Evolutionary conservation across 2,113 vertebrate species (phyloP).

Genomic region (Cyanoliseus patagonus): DNA sequence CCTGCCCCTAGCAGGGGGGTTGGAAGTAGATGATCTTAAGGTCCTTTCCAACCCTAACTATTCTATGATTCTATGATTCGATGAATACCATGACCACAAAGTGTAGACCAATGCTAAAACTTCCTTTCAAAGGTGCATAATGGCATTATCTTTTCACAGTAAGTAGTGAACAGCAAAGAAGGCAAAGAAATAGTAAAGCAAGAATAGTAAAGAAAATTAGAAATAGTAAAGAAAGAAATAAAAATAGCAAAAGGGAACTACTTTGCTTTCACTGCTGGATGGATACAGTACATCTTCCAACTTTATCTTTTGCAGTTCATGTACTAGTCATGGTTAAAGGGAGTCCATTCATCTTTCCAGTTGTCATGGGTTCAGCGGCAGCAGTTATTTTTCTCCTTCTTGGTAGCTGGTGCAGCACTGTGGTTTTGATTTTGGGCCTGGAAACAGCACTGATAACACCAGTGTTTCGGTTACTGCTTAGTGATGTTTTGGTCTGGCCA

Average conservation of each 20-base stretch:
- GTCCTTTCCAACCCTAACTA: too few relatives aligned
- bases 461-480: too few relatives aligned
- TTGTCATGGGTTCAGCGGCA: too few relatives aligned
- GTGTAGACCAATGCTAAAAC: neutral
- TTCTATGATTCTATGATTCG: too few relatives aligned
- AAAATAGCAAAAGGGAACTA: neutral
- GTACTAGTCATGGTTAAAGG: neutral
- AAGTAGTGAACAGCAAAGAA: neutral
- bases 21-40: too few relatives aligned
- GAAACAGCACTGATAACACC: too few relatives aligned
- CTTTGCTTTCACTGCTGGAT: neutral
- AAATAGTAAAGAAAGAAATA: neutral
- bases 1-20: too few relatives aligned
- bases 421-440: too few relatives aligned
- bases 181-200: neutral
- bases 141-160: neutral
- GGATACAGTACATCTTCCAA: neutral
- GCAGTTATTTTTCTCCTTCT: too few relatives aligned
- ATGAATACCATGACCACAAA: neutral
- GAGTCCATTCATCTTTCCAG: neutral
- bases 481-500: too few relatives aligned
- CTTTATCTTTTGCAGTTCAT: neutral
- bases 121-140: neutral
- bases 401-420: too few relatives aligned
- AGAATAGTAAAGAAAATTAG: neutral